Conservation (phyloP, 2,888 invertebrate genomes). For the Phragmatobia fuliginosa region DNA sequence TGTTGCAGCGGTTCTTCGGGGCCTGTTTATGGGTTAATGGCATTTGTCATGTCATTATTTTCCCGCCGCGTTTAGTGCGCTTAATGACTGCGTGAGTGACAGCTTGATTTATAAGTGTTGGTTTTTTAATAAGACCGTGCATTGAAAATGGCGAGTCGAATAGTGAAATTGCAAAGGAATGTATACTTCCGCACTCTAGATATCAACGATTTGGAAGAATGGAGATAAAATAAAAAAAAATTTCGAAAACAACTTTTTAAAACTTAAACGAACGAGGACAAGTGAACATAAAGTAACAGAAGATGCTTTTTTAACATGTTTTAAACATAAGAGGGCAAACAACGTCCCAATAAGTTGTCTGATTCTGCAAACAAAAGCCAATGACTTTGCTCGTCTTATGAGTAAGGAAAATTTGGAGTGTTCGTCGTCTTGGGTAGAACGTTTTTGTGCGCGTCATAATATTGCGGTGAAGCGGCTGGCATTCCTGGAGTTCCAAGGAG, state of each 20-base stretch:
- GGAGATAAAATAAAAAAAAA: constrained; percentile 42
- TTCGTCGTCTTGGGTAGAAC: constrained; percentile 43
- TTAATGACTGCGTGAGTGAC: background rate
- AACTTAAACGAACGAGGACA: constrained; percentile 49
- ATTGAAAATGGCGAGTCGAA: constrained; percentile 37
- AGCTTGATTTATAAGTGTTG: background rate
- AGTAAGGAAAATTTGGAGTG: constrained; percentile 2
- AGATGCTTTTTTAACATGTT: constrained; percentile 47
- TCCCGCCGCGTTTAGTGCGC: constrained; percentile 7
- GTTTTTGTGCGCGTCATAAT: constrained; percentile 48
- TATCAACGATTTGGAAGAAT: constrained; percentile 51
- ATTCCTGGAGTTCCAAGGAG: constrained; percentile 41
- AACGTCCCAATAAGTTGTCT: constrained; percentile 39
- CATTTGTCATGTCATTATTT: too few relatives aligned
- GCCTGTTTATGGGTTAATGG: too few relatives aligned
- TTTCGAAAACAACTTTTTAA: constrained; percentile 44
- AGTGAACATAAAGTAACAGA: constrained; percentile 45
- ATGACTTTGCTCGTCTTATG: background rate
- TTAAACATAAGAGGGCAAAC: constrained; percentile 44
- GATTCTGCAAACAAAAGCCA: constrained; percentile 7
- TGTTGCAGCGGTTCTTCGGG: too few relatives aligned
- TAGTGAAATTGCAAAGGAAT: constrained; percentile 39
- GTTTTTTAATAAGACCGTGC: background rate
- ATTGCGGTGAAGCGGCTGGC: constrained; percentile 52
- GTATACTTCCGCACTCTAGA: constrained; percentile 35